phyloP scores from a whole-genome alignment of 1,140 invertebrate genomes.

The Cotesia glomerata region DNA sequence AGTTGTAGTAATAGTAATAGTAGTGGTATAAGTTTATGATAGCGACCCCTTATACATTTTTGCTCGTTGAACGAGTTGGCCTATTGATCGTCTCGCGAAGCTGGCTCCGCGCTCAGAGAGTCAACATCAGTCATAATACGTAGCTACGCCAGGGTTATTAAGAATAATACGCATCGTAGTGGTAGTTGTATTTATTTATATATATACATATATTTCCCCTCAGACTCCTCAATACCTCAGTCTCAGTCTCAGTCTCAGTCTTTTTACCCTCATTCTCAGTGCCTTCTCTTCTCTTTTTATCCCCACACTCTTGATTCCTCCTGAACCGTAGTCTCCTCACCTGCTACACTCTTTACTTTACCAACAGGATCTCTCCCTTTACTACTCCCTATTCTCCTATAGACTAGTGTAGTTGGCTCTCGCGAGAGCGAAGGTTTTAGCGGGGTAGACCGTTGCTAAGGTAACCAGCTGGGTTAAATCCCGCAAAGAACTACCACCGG shows the following conservation, averaged over 20 bases:
- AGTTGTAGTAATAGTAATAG: not conserved
- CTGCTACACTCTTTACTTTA: too few species aligned
- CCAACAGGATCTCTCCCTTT: not conserved
- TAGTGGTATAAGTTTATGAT: not conserved
- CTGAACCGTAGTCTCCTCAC: not conserved
- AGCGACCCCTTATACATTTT: constrained; percentile 13
- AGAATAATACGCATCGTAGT: constrained; percentile 64
- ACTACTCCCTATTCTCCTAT: constrained; percentile 36
- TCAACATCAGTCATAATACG: constrained; percentile 65
- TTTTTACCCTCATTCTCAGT: constrained; percentile 15
- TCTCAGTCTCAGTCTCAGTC: constrained; percentile 13
- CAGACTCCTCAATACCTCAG: too few species aligned
- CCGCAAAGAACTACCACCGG: constrained; percentile 55
- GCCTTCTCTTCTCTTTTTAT: constrained; percentile 35
- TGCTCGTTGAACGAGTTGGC: constrained; percentile 40
- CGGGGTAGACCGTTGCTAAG: constrained; percentile 53
- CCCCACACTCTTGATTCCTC: constrained; percentile 9
- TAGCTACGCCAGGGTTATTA: constrained; percentile 61
- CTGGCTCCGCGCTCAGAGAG: constrained; percentile 46
- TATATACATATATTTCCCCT: constrained; percentile 17
- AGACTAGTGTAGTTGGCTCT: constrained; percentile 39
- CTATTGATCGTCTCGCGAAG: constrained; percentile 56
- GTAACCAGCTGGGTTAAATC: constrained; percentile 63
- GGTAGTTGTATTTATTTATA: too few species aligned
- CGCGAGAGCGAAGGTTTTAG: constrained; percentile 37